These are phyloP conservation scores for Seriola dumerili DNA, from an alignment of 2,113 vertebrate species.

Conservation along the genomic window DNA sequence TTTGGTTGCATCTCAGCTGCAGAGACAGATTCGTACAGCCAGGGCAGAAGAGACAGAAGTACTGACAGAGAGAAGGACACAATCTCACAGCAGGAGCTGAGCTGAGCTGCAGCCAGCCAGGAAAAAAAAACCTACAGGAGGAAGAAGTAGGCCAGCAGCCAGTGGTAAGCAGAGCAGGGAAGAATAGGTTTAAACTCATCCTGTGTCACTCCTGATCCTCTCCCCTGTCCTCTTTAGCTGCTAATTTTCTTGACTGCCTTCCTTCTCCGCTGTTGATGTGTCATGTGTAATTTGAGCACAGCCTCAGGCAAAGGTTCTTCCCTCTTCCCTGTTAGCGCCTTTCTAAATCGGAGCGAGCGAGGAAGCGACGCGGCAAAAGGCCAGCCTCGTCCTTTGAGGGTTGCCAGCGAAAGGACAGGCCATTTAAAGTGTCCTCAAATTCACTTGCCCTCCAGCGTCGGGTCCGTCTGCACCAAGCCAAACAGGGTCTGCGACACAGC, in stretches of 20 bases:
- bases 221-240: slow-evolving; percentile 63
- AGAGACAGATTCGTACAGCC: slow-evolving; percentile 44
- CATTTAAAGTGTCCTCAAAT: slow-evolving; percentile 59
- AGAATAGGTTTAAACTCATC: slow-evolving; percentile 55
- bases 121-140: slow-evolving; percentile 11
- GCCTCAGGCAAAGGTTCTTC: slow-evolving; percentile 58
- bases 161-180: slow-evolving; percentile 36
- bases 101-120: slow-evolving; percentile 27
- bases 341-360: slow-evolving; percentile 47
- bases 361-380: slow-evolving; percentile 39
- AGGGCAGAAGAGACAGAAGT: slow-evolving; percentile 10
- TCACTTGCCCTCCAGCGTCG: slow-evolving; percentile 43
- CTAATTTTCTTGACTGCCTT: slow-evolving; percentile 73
- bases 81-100: slow-evolving; percentile 24
- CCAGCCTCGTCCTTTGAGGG: slow-evolving; percentile 58
- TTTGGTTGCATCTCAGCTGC: slow-evolving; percentile 20
- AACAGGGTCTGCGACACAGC: slow-evolving; percentile 30
- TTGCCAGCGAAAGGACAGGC: slow-evolving; percentile 48
- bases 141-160: slow-evolving; percentile 65
- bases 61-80: slow-evolving; percentile 39
- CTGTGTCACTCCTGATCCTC: slow-evolving; percentile 70
- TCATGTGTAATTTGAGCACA: slow-evolving; percentile 73
- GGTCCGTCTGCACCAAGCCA: slow-evolving; percentile 17
- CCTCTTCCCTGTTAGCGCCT: slow-evolving; percentile 50
- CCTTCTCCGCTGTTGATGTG: slow-evolving; percentile 54